Conservation (phyloP, 2,797 vertebrate species). For the Monodelphis domestica region DNA sequence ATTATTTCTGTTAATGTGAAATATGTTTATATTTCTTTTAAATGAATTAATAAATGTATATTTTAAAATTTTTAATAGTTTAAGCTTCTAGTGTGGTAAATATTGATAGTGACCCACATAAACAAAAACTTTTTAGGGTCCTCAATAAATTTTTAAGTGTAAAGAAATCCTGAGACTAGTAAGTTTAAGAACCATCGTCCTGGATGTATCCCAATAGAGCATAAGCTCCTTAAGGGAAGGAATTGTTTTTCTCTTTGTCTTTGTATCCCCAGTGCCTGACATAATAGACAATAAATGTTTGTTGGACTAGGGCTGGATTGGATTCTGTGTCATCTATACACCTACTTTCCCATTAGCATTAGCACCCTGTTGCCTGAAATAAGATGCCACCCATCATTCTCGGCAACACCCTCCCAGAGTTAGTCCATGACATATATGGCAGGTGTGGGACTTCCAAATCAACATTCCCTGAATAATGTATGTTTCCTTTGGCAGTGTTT, state of each 20-base stretch:
- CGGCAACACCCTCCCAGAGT: neutral
- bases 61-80: neutral
- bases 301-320: neutral
- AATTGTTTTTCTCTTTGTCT: neutral
- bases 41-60: neutral
- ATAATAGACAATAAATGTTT: neutral
- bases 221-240: neutral
- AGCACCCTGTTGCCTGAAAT: neutral
- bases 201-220: neutral
- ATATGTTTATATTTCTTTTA: neutral
- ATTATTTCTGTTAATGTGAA: neutral
- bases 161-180: neutral
- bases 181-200: neutral
- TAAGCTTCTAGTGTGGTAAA: neutral
- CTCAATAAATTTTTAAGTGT: neutral
- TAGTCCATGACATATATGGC: neutral
- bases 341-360: neutral
- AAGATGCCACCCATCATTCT: neutral
- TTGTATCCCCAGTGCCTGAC: neutral
- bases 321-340: neutral
- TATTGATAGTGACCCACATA: neutral
- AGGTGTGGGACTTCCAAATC: constrained; percentile 11
- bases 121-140: neutral
- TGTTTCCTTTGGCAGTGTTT: constrained; percentile 27
- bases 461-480: constrained; percentile 54